Conservation (phyloP, 2,888 invertebrate species). For the Thymelicus acteon region DNA sequence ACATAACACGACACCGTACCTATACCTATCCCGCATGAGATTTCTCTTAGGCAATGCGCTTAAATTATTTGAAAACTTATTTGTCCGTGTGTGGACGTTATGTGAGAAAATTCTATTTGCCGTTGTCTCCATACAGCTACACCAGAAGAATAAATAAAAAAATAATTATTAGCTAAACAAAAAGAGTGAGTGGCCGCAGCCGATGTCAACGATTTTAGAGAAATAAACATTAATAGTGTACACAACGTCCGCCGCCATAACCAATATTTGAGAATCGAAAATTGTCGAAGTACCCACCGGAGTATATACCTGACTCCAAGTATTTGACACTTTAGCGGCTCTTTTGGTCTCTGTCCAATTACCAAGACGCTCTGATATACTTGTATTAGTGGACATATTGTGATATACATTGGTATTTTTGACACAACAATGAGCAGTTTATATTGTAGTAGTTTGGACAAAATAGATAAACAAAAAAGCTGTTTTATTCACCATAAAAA, state of each 20-base stretch:
- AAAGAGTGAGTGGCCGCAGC: slow-evolving; percentile 75
- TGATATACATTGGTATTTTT: too few relatives aligned
- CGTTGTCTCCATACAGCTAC: slow-evolving; percentile 69
- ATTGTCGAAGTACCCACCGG: slow-evolving; percentile 72
- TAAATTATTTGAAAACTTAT: slow-evolving; percentile 15
- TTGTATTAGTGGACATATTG: not conserved
- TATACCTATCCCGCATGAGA: slow-evolving; percentile 20
- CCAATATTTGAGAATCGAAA: slow-evolving; percentile 83
- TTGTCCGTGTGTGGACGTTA: slow-evolving; percentile 42
- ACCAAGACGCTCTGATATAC: slow-evolving; percentile 42
- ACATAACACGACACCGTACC: slow-evolving; percentile 70
- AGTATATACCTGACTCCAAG: slow-evolving; percentile 55
- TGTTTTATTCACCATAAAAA: too few relatives aligned
- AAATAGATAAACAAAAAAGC: too few relatives aligned
- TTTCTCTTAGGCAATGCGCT: slow-evolving; percentile 36
- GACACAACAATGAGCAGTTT: too few relatives aligned
- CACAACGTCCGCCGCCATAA: slow-evolving; percentile 79
- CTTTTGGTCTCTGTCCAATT: slow-evolving; percentile 69
- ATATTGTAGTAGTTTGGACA: too few relatives aligned
- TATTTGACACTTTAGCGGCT: slow-evolving; percentile 77
- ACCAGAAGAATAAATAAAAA: slow-evolving; percentile 76
- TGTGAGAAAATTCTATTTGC: slow-evolving; percentile 74
- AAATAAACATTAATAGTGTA: slow-evolving; percentile 82
- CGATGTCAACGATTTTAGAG: slow-evolving; percentile 79
- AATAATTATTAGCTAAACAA: slow-evolving; percentile 81